phyloP scores from a whole-genome alignment of 2,797 vertebrate species.

The Fistularia commersonii region DNA sequence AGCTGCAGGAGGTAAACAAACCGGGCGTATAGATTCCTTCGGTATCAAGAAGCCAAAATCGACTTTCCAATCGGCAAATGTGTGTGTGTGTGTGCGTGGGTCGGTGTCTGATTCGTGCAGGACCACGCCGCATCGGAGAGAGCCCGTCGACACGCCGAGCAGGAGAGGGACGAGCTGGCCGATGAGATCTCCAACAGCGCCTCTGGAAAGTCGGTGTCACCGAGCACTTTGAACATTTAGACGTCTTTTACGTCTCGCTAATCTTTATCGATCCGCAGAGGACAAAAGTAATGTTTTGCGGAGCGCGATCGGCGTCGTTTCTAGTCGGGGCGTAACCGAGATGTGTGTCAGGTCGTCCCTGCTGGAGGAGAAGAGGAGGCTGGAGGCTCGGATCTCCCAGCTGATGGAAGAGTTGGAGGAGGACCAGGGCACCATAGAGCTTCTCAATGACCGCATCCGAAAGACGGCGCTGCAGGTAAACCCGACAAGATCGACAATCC shows the following conservation, averaged over 20 bases:
- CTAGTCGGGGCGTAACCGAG: neutral
- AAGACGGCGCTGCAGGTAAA: conserved; percentile 90
- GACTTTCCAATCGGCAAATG: neutral
- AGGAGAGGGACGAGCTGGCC: conserved; percentile 90
- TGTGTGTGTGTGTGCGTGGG: neutral
- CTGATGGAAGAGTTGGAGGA: conserved; percentile 97
- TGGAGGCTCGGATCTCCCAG: conserved; percentile 92
- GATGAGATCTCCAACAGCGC: conserved; percentile 95
- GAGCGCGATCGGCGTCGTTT: too few species aligned
- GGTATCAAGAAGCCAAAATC: neutral
- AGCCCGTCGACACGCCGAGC: conserved; percentile 89
- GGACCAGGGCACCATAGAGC: conserved; percentile 96
- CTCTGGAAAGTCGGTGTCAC: conserved; percentile 90
- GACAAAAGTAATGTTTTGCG: too few species aligned
- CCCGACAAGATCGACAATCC: neutral
- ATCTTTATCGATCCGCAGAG: conserved; percentile 25
- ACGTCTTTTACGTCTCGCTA: conserved; percentile 25
- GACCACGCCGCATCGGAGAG: conserved; percentile 92
- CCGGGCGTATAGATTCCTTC: neutral
- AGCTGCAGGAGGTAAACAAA: conserved; percentile 87
- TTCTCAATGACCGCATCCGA: conserved; percentile 94
- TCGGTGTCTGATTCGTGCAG: conserved; percentile 51
- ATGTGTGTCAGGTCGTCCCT: conserved; percentile 81
- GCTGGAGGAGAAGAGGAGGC: conserved; percentile 93
- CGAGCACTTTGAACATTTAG: neutral